Conservation (phyloP, 2,113 vertebrate genomes). For the Lontra canadensis region DNA sequence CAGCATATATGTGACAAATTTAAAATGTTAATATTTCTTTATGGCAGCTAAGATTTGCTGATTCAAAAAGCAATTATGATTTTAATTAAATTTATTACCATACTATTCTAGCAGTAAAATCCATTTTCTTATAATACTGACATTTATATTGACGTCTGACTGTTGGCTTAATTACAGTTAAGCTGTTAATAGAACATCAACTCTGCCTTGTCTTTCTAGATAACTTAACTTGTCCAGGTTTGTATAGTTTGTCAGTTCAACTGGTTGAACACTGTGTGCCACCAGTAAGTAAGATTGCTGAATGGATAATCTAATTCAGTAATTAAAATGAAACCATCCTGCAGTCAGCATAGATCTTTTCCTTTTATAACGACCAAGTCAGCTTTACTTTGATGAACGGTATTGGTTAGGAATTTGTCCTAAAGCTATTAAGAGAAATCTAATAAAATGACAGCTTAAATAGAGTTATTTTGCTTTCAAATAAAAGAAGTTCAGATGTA, state of each 20-base stretch:
- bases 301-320: slow-evolving; percentile 35
- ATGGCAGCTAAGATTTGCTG: slow-evolving; percentile 42
- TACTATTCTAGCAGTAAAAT: slow-evolving; percentile 41
- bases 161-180: slow-evolving; percentile 57
- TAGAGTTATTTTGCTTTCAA: neutral
- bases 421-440: neutral
- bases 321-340: neutral
- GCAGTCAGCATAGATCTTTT: neutral
- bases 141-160: slow-evolving; percentile 55
- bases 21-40: slow-evolving; percentile 51
- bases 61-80: slow-evolving; percentile 56
- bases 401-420: slow-evolving; percentile 19
- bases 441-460: neutral
- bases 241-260: neutral
- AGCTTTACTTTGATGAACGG: neutral
- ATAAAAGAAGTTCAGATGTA: neutral
- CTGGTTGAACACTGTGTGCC: neutral
- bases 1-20: neutral
- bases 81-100: slow-evolving; percentile 62
- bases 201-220: slow-evolving; percentile 28
- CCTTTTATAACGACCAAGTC: neutral
- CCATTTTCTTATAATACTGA: slow-evolving; percentile 49
- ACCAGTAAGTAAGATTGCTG: neutral
- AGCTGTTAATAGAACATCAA: slow-evolving; percentile 48
- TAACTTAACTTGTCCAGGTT: neutral